A percentile compares a stretch with the other conserved stretches of the same genome.
These are phyloP conservation scores for Pagetopsis macropterus DNA, from an alignment of 2,797 vertebrate genomes.

Conservation along the genomic window DNA sequence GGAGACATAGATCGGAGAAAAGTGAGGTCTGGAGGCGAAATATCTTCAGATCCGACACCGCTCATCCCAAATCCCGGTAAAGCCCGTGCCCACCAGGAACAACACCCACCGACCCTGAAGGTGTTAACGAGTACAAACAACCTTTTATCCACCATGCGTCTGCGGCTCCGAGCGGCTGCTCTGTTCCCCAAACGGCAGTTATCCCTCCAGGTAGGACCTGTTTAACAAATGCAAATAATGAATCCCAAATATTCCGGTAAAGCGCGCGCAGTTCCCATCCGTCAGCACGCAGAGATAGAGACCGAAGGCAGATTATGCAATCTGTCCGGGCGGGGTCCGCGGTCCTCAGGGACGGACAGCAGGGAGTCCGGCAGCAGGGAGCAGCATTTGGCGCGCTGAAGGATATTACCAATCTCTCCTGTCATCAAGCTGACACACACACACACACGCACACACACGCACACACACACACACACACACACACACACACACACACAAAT, in stretches of 20 bases:
- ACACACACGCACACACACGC: too few species aligned
- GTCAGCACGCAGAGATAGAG: neutral
- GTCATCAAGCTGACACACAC: neutral
- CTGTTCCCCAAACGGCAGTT: conserved; percentile 8
- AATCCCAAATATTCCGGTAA: conserved; percentile 24
- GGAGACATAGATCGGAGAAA: neutral
- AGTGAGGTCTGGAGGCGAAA: conserved; percentile 24
- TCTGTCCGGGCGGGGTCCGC: conserved; percentile 64
- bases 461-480: too few species aligned
- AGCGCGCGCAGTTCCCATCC: conserved; percentile 7
- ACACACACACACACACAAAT: too few species aligned
- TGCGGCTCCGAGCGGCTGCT: neutral
- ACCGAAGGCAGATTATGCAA: neutral
- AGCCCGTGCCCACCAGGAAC: conserved; percentile 14
- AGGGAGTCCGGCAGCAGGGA: too few species aligned
- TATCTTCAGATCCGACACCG: conserved; percentile 17
- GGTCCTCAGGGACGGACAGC: conserved; percentile 9
- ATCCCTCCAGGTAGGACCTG: conserved; percentile 19
- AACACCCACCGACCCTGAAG: neutral
- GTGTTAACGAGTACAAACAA: conserved; percentile 41
- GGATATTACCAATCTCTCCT: neutral
- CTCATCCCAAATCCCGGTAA: conserved; percentile 3
- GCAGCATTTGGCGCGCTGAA: neutral
- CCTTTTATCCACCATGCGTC: conserved; percentile 15
- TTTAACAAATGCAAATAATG: neutral